Base-by-base conservation (phyloP, 23 tunicate species). In the Clavelina lepadiformis region DNA sequence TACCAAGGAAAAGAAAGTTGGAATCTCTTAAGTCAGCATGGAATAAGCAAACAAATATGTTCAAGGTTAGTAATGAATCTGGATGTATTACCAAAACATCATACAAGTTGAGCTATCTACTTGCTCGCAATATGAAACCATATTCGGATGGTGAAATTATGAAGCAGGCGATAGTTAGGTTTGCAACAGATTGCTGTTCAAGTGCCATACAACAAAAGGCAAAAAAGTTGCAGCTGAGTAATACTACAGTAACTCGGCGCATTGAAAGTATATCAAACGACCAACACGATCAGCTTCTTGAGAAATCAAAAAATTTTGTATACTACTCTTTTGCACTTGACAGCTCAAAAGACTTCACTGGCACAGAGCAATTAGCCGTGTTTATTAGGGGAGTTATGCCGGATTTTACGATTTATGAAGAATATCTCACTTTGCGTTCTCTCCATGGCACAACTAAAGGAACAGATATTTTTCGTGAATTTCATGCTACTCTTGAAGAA, bases 361-460 rank as follows among this genome's bases (percentile, higher is more conserved):
- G 60, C 37, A 73, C 68, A 58, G 70, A 58, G 78, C 69, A 73
- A 61, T 66, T 66, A 27, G 72, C 72, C 35, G 44, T 66, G 26
- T 66, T 66, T 46, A 66, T 66, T 24, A 7, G 72, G 57, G 56
- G 72, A 66, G 72, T 66, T 35, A 66, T 66, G 72, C 57, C 72
- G 75, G 45, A 75, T 69, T 75, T 75, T 75, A 31, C 22, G 73
- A 75, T 75, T 64, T 75, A 64, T 69, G 61, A 75, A 38, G 61
- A 65, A 75, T 75, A 46, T 75, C 61, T 63, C 62, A 75, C 72
- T 63, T 75, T 75, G 81, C 62, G 21, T 22, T 50, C 72, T 29
- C 30, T 75, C 31, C 46, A 47, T 46, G 81, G 61, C 62, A 47
- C 62, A 49, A 75, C 72, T 31, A 65, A 65, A 65, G 19, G 72